A percentile compares a stretch with the other conserved stretches of the same genome.
These are phyloP conservation scores for Glaucomys volans DNA, from an alignment of 2,113 vertebrate genomes.

Conservation along the genomic window DNA sequence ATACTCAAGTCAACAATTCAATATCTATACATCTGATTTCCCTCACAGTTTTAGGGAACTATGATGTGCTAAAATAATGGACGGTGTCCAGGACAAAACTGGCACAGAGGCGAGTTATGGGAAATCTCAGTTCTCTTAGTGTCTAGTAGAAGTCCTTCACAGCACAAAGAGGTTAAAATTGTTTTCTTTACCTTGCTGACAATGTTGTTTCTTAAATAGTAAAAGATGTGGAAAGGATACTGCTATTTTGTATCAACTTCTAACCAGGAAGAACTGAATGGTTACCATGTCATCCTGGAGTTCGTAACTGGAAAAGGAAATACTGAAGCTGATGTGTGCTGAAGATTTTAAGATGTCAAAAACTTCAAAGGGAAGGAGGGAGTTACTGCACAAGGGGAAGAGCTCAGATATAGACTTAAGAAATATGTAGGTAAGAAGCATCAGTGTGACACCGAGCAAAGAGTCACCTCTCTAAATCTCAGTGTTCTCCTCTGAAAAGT, in stretches of 20 bases:
- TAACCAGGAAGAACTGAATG: constrained; percentile 39
- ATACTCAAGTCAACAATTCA: not conserved
- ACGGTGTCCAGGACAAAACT: not conserved
- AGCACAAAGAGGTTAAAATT: constrained; percentile 15
- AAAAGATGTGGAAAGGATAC: constrained; percentile 10
- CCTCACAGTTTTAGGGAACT: not conserved
- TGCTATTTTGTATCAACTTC: constrained; percentile 55
- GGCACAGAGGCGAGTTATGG: not conserved
- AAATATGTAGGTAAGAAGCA: not conserved
- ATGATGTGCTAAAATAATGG: not conserved
- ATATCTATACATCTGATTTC: not conserved
- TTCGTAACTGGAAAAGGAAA: constrained; percentile 47
- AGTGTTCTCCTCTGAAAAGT: not conserved
- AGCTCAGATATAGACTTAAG: not conserved
- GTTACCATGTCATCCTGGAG: constrained; percentile 30
- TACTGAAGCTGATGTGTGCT: not conserved
- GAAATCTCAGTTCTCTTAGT: constrained; percentile 45
- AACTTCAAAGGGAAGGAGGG: constrained; percentile 37
- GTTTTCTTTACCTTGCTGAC: constrained; percentile 39
- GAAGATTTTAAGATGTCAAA: constrained; percentile 52
- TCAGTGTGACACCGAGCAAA: not conserved
- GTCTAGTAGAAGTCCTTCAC: not conserved
- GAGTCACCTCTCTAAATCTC: not conserved
- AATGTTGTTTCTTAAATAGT: constrained; percentile 45
- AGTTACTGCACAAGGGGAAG: not conserved